Conservation (phyloP, 1,140 invertebrate species). For the Pemphigus obesinymphae region DNA sequence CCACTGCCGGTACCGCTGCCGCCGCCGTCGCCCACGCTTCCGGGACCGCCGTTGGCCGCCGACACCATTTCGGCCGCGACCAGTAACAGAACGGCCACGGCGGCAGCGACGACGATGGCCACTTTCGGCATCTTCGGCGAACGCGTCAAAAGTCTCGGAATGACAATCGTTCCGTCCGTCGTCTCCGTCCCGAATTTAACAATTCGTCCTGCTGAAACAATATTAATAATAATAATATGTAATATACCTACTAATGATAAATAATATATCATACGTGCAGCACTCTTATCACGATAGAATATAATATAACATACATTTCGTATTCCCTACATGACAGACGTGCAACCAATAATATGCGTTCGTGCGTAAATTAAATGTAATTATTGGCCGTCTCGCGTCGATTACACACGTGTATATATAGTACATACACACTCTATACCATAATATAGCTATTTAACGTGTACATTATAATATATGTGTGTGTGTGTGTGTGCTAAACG, state of each 20-base stretch:
- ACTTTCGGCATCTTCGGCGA: neutral
- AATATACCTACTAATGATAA: too few relatives aligned
- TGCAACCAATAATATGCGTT: neutral
- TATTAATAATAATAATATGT: too few relatives aligned
- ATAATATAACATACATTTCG: too few relatives aligned
- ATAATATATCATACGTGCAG: too few relatives aligned
- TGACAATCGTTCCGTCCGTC: neutral
- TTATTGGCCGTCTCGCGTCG: neutral
- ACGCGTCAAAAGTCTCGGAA: neutral
- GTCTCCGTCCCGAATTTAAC: neutral
- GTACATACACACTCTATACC: neutral
- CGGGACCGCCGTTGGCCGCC: neutral
- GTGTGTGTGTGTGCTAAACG: neutral
- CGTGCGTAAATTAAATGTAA: neutral
- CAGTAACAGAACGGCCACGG: neutral
- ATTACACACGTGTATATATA: neutral
- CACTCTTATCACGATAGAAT: too few relatives aligned
- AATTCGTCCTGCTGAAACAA: neutral
- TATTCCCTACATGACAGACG: too few relatives aligned
- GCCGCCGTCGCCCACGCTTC: neutral
- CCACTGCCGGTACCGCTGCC: constrained; percentile 10
- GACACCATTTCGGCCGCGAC: neutral
- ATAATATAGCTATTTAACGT: neutral
- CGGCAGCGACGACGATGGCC: neutral
- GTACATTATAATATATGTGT: neutral